Evolutionary conservation across 2,888 invertebrate species (phyloP).

Genomic region (Drosophila sordidapex): DNA sequence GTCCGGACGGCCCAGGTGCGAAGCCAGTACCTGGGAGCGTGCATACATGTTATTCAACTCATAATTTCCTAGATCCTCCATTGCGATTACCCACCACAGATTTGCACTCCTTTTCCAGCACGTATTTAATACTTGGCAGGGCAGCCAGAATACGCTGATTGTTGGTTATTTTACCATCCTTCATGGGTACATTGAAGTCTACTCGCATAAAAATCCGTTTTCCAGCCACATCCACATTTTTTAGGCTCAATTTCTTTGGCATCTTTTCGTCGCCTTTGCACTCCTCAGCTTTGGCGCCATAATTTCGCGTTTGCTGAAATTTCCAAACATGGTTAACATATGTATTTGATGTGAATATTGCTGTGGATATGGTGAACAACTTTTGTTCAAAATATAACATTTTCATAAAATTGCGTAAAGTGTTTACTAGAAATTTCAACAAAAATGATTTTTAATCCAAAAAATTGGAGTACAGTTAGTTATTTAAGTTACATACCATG

Average conservation of each 20-base stretch:
- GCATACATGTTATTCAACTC: neutral
- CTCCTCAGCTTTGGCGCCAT: neutral
- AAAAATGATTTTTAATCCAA: neutral
- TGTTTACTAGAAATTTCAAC: neutral
- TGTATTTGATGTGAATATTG: slow-evolving; percentile 8
- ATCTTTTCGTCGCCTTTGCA: slow-evolving; percentile 7
- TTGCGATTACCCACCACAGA: slow-evolving; percentile 87
- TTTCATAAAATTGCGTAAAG: neutral
- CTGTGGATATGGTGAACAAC: neutral
- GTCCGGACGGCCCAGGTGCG: slow-evolving; percentile 98
- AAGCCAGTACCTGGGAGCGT: slow-evolving; percentile 90
- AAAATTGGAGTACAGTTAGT: neutral
- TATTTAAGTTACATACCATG: neutral
- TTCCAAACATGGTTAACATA: neutral
- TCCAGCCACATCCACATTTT: slow-evolving; percentile 92
- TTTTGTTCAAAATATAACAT: slow-evolving; percentile 31
- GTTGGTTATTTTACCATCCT: slow-evolving; percentile 98
- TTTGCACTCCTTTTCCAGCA: slow-evolving; percentile 95
- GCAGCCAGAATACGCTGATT: slow-evolving; percentile 99
- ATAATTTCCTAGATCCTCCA: neutral
- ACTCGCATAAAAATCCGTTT: slow-evolving; percentile 99
- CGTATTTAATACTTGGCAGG: slow-evolving; percentile 95
- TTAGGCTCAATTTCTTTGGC: slow-evolving; percentile 94
- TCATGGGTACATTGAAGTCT: slow-evolving; percentile 99
- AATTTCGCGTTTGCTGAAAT: slow-evolving; percentile 4